A percentile compares a stretch with the other conserved stretches of the same genome.
Evolutionary conservation across 2,113 vertebrate species (phyloP).

Genomic region (Rhea americana): DNA sequence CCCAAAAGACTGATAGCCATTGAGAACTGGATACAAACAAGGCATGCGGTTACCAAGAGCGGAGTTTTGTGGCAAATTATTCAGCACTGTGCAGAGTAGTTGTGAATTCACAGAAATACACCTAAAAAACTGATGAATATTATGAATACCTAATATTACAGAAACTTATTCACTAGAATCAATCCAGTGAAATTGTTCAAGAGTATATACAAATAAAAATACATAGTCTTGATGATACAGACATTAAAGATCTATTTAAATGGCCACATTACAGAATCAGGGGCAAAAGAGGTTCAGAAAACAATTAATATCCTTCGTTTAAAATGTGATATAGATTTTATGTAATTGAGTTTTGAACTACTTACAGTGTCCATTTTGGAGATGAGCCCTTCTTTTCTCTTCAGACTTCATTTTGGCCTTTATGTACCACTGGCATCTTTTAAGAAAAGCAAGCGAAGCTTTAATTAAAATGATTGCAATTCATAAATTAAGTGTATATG

Average conservation of each 20-base stretch:
- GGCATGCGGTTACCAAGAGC: not conserved
- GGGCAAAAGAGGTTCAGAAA: not conserved
- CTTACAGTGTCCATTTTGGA: constrained; percentile 93
- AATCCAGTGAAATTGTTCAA: not conserved
- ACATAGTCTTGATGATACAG: not conserved
- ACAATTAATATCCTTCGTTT: not conserved
- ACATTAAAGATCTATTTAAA: not conserved
- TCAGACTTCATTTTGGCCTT: constrained; percentile 98
- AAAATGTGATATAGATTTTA: not conserved
- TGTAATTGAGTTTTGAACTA: not conserved
- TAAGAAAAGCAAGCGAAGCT: constrained; percentile 40
- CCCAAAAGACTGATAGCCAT: not conserved
- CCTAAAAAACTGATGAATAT: constrained; percentile 19
- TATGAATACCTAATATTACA: not conserved
- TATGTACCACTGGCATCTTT: constrained; percentile 96
- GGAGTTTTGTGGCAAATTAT: not conserved
- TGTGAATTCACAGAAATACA: constrained; percentile 18
- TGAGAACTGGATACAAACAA: not conserved
- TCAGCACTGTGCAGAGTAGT: constrained; percentile 1
- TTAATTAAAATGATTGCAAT: constrained; percentile 7
- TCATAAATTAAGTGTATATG: not conserved
- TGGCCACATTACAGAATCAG: not conserved
- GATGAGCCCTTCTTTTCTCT: constrained; percentile 90
- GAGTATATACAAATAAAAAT: not conserved
- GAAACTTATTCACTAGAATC: not conserved